Evolutionary conservation across 92 coral and sea anemone genomes (phyloP).

Genomic region (Montipora capitata): DNA sequence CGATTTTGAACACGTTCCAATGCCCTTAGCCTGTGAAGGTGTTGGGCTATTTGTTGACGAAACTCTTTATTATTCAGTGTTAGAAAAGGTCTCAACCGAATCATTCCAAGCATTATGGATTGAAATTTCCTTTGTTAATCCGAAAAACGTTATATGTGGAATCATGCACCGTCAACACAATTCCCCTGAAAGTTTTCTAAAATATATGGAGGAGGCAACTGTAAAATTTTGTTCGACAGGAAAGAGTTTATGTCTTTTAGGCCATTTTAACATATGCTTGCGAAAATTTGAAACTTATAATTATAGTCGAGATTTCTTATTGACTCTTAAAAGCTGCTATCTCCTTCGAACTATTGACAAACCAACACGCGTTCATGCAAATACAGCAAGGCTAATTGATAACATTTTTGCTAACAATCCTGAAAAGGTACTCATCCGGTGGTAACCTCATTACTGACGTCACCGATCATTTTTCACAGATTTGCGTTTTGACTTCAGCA

Average conservation of each 20-base stretch:
- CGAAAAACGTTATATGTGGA: slow-evolving; percentile 34
- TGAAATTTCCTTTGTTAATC: slow-evolving; percentile 6
- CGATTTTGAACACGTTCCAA: slow-evolving; percentile 59
- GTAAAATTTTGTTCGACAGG: slow-evolving; percentile 19
- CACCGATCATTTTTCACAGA: slow-evolving; percentile 61
- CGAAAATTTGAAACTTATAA: background rate
- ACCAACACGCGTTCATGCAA: slow-evolving; percentile 68
- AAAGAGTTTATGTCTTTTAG: slow-evolving; percentile 14
- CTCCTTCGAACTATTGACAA: slow-evolving; percentile 69
- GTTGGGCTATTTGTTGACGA: slow-evolving; percentile 53
- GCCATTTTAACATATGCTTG: background rate
- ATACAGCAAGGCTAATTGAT: slow-evolving; percentile 65
- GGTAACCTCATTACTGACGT: slow-evolving; percentile 61
- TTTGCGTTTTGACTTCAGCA: slow-evolving; percentile 56
- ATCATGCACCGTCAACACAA: slow-evolving; percentile 26
- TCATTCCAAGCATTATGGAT: slow-evolving; percentile 48
- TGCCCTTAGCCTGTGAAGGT: slow-evolving; percentile 66
- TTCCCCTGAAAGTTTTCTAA: slow-evolving; percentile 14
- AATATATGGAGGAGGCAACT: slow-evolving; percentile 6
- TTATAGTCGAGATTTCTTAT: background rate
- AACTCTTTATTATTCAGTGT: slow-evolving; percentile 37
- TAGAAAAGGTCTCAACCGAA: slow-evolving; percentile 25
- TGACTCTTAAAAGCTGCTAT: background rate
- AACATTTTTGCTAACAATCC: background rate
- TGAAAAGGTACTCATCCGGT: slow-evolving; percentile 28